These are phyloP conservation scores for Fistularia commersonii DNA, from an alignment of 2,797 vertebrate genomes.

Conservation along the genomic window DNA sequence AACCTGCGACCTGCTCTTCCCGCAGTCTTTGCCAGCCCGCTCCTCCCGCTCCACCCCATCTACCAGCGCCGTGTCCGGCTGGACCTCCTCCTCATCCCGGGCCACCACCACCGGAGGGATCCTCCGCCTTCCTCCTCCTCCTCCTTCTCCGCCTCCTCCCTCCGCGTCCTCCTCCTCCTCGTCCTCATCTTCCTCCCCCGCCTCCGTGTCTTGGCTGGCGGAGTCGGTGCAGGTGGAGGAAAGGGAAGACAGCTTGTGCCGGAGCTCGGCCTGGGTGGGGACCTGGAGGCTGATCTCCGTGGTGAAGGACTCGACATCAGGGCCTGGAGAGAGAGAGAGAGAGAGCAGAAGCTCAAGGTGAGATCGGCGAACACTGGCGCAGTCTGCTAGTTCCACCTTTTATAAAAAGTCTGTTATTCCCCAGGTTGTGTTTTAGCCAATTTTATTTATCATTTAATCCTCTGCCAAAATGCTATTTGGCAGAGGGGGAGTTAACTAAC, in stretches of 20 bases:
- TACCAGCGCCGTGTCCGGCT: constrained; percentile 78
- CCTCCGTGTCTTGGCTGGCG: constrained; percentile 78
- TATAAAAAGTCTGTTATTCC: too few species aligned
- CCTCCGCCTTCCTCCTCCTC: constrained; percentile 36
- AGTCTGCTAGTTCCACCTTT: too few species aligned
- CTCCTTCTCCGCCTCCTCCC: constrained; percentile 48
- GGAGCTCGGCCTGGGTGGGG: constrained; percentile 78
- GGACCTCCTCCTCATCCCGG: constrained; percentile 82
- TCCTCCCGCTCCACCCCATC: constrained; percentile 45
- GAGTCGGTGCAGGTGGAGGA: constrained; percentile 80
- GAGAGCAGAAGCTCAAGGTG: not conserved
- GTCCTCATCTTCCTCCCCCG: constrained; percentile 74
- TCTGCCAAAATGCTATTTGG: too few species aligned
- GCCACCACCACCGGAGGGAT: constrained; percentile 53
- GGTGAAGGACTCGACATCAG: constrained; percentile 73
- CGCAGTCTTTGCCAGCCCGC: constrained; percentile 52
- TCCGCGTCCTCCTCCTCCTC: constrained; percentile 68
- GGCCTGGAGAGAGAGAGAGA: constrained; percentile 60
- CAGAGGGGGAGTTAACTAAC: too few species aligned
- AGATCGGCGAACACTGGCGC: not conserved
- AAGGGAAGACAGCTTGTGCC: constrained; percentile 79
- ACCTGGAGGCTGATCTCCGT: constrained; percentile 86
- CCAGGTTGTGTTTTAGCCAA: too few species aligned
- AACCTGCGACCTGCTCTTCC: constrained; percentile 41
- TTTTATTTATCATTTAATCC: too few species aligned